Conservation (phyloP, 2,113 vertebrate species). For the Oryzias javanicus region DNA sequence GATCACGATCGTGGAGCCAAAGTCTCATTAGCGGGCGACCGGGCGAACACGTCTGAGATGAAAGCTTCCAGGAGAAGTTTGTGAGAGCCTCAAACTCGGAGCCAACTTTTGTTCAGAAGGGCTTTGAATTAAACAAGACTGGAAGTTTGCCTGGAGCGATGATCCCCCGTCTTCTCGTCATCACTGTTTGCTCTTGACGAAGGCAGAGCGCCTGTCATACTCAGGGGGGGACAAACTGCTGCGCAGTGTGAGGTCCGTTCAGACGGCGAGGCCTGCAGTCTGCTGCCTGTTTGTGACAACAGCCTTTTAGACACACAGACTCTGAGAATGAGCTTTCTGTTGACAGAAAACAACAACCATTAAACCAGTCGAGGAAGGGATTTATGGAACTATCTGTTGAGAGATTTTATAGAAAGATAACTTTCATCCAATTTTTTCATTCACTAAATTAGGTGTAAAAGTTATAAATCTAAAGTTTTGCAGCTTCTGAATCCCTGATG, state of each 20-base stretch:
- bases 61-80: constrained; percentile 36
- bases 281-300: constrained; percentile 26
- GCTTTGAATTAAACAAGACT: constrained; percentile 57
- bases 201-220: constrained; percentile 19
- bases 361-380: constrained; percentile 5
- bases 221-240: constrained; percentile 8
- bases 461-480: too few species aligned
- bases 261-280: constrained; percentile 22
- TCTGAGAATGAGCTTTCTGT: constrained; percentile 6
- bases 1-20: neutral
- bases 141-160: constrained; percentile 22
- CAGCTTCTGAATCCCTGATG: too few species aligned
- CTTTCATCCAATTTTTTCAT: too few species aligned
- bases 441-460: too few species aligned
- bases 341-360: constrained; percentile 1
- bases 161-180: constrained; percentile 13
- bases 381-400: too few species aligned
- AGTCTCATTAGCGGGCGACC: constrained; percentile 30
- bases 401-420: too few species aligned
- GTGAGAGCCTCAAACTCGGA: constrained; percentile 34
- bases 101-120: constrained; percentile 19
- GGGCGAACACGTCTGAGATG: constrained; percentile 7
- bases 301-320: constrained; percentile 35
- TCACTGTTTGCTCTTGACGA: constrained; percentile 29
- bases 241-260: constrained; percentile 11